phyloP scores from a whole-genome alignment of 2,113 vertebrate species.

The Hyla sarda region DNA sequence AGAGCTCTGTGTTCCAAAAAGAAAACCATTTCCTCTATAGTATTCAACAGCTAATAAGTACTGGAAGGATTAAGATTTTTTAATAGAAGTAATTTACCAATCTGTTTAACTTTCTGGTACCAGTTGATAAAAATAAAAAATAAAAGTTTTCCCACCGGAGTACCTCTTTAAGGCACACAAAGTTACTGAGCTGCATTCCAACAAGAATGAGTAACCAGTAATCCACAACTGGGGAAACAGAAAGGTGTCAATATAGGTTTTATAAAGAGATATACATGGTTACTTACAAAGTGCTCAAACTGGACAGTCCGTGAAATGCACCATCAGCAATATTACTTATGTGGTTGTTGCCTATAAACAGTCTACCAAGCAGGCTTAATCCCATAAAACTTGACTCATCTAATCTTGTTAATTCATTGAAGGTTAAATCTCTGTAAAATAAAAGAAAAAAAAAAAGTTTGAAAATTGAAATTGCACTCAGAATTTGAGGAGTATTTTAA shows the following conservation, averaged over 20 bases:
- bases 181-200: neutral
- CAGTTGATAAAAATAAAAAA: too few relatives aligned
- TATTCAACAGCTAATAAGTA: too few relatives aligned
- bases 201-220: neutral
- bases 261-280: neutral
- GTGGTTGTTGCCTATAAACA: slow-evolving; percentile 89
- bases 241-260: neutral
- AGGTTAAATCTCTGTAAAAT: slow-evolving; percentile 84
- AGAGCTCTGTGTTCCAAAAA: too few relatives aligned
- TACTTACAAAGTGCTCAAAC: slow-evolving; percentile 90
- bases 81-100: too few relatives aligned
- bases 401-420: slow-evolving; percentile 88
- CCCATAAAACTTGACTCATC: slow-evolving; percentile 93
- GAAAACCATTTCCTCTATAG: too few relatives aligned
- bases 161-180: neutral
- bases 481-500: neutral
- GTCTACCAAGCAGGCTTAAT: slow-evolving; percentile 83
- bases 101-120: too few relatives aligned
- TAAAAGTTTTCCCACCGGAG: too few relatives aligned
- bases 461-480: neutral
- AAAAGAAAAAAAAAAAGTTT: slow-evolving; percentile 22
- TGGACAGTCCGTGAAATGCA: slow-evolving; percentile 90
- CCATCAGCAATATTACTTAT: slow-evolving; percentile 95
- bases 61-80: too few relatives aligned
- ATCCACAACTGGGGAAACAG: neutral